Evolutionary conservation across 2,113 vertebrate species (phyloP), one percentile per base, ranked within the genome.

Genomic region (Amphilophus citrinellus): DNA sequence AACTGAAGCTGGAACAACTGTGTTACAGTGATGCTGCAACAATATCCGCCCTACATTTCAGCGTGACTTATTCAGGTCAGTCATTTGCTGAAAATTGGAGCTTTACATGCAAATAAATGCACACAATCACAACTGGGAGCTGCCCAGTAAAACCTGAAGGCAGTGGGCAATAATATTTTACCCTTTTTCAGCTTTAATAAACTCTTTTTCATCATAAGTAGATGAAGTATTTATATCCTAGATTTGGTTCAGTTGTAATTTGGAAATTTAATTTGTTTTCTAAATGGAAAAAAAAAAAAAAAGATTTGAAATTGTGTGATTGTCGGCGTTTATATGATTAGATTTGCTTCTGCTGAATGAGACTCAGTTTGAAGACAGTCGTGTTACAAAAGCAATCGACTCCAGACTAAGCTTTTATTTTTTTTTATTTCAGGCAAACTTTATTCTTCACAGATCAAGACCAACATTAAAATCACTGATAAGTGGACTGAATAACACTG

Each of bases 201-300:
- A 27, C 8, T 68, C 22, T 10, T 18, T 47, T 47, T 42, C 39
- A 42, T 42, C 10, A 42, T 42, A 42, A 42, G 39, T 11, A 42
- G 39, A 42, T 3, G 9, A 8, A 39, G 10, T 42, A 10, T 42
- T 42, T 42, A 42, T 42, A 10, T 66, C 39, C n/a, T 22, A 2
- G 65, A 10, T 68, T 53, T 47, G 10, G 22, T 47, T 68, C 2
- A 0, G 42, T 47, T 50, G 22, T 68, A 9, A 47, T 50, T 24
- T 47, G 14, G 17, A 18, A 27, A 68, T 27, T 30, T 4, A 8
- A 68, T 68, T 68, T 50, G 22, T 68, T 68, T 0, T 0, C 65
- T 4, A 30, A 68, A 68, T 50, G 65, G 17, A 11, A 42, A 47
- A 10, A 24, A 24, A 24, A 24, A 24, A 24, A 27, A 11, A 66